Evolutionary conservation across 2,888 invertebrate genomes (phyloP).

Genomic region (Pecten maximus): DNA sequence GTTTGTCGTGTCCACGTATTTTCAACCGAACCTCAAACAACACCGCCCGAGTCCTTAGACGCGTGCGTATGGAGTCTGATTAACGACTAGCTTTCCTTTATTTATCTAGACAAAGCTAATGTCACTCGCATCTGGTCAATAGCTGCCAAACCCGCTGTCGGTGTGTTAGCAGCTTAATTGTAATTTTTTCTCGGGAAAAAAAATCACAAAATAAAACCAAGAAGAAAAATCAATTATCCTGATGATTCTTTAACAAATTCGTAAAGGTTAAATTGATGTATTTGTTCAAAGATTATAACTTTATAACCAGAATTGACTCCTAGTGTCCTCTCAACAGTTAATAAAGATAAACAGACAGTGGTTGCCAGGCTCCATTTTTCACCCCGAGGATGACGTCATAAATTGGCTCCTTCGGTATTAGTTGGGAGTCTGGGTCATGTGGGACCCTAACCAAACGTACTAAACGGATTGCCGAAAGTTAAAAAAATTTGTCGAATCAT

Average conservation of each 20-base stretch:
- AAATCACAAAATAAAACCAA: not conserved
- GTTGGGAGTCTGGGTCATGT: not conserved
- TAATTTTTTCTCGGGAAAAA: not conserved
- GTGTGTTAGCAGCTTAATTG: not conserved
- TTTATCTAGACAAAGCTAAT: slow-evolving; percentile 33
- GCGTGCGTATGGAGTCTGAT: not conserved
- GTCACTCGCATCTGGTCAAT: slow-evolving; percentile 3
- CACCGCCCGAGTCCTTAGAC: not conserved
- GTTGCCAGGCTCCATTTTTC: not conserved
- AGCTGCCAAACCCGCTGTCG: not conserved
- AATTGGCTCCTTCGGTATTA: slow-evolving; percentile 5
- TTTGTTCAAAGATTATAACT: not conserved
- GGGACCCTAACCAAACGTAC: not conserved
- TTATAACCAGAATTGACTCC: not conserved
- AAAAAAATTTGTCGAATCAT: not conserved
- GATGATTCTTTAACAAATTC: not conserved
- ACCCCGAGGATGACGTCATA: slow-evolving; percentile 9
- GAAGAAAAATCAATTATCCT: not conserved
- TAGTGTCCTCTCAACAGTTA: not conserved
- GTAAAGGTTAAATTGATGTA: not conserved
- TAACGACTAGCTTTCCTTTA: not conserved
- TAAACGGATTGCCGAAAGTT: not conserved
- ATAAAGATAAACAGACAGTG: not conserved
- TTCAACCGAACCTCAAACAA: slow-evolving; percentile 12
- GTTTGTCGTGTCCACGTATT: not conserved